These are phyloP conservation scores for Nasonia oneida DNA, from an alignment of 2,888 invertebrate genomes.

Conservation along the genomic window DNA sequence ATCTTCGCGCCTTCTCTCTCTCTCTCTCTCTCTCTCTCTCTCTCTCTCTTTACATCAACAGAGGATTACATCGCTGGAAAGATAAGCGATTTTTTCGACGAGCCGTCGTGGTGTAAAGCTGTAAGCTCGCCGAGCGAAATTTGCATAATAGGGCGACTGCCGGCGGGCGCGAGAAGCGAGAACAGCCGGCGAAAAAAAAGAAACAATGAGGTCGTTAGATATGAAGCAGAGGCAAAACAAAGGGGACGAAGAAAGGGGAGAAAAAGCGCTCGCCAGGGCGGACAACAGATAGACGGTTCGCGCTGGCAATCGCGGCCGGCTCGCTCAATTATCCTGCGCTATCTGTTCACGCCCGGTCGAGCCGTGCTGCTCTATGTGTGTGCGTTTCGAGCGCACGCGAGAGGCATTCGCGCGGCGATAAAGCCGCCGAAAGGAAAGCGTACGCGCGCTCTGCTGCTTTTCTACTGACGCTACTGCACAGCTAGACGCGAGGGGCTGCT, in stretches of 20 bases:
- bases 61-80: not conserved
- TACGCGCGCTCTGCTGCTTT: not conserved
- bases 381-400: not conserved
- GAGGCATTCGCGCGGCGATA: constrained; percentile 61
- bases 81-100: constrained; percentile 6
- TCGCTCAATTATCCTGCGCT: constrained; percentile 57
- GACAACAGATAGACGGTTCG: constrained; percentile 4
- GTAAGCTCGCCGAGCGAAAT: constrained; percentile 7
- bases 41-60: not conserved
- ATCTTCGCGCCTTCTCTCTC: not conserved
- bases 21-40: not conserved
- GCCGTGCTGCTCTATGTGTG: not conserved
- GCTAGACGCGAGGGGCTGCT: not conserved
- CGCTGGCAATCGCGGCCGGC: not conserved
- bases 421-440: not conserved
- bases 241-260: not conserved
- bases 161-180: not conserved
- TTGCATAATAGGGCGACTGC: constrained; percentile 1
- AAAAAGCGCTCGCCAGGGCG: not conserved
- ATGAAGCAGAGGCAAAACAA: constrained; percentile 6
- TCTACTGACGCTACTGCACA: not conserved
- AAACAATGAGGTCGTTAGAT: constrained; percentile 14
- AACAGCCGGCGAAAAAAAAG: not conserved
- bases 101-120: not conserved
- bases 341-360: constrained; percentile 66